A percentile compares a stretch with the other conserved stretches of the same genome.
Evolutionary conservation across 2,888 invertebrate genomes (phyloP).

Genomic region (Conops quadrifasciatus): DNA sequence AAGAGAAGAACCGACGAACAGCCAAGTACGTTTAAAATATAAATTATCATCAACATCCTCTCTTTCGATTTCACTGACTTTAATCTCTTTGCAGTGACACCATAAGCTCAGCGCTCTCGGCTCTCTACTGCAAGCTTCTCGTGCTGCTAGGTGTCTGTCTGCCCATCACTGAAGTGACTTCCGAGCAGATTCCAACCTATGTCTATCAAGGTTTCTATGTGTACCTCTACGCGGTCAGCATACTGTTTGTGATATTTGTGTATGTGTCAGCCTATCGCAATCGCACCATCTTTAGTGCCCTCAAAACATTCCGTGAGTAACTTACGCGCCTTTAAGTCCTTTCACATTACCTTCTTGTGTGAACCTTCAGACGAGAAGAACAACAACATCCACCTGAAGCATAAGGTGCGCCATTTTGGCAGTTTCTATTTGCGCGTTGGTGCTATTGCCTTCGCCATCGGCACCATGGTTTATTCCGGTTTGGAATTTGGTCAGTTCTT

Average conservation of each 20-base stretch:
- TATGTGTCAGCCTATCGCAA: slow-evolving; percentile 74
- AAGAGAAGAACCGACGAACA: slow-evolving; percentile 63
- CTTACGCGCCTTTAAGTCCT: background rate
- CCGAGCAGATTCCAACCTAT: slow-evolving; percentile 76
- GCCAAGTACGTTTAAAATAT: slow-evolving; percentile 64
- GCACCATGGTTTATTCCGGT: slow-evolving; percentile 77
- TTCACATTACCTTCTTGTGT: background rate
- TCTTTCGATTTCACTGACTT: background rate
- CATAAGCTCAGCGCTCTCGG: slow-evolving; percentile 77
- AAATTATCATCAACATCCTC: background rate
- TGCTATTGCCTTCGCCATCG: slow-evolving; percentile 71
- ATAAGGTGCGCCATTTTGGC: slow-evolving; percentile 73
- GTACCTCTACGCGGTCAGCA: slow-evolving; percentile 80
- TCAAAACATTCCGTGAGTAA: slow-evolving; percentile 67
- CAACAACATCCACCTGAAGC: slow-evolving; percentile 61
- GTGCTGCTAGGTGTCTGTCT: slow-evolving; percentile 86
- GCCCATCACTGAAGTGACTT: slow-evolving; percentile 87
- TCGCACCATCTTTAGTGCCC: slow-evolving; percentile 71
- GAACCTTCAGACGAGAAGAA: slow-evolving; percentile 57
- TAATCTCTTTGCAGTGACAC: slow-evolving; percentile 70
- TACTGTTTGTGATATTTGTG: slow-evolving; percentile 78
- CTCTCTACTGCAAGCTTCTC: slow-evolving; percentile 84
- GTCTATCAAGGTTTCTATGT: slow-evolving; percentile 88
- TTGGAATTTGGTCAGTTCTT: slow-evolving; percentile 80
- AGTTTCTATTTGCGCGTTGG: slow-evolving; percentile 88